Base-by-base conservation (phyloP, 2,888 invertebrate genomes). In the Galerucella calmariensis region DNA sequence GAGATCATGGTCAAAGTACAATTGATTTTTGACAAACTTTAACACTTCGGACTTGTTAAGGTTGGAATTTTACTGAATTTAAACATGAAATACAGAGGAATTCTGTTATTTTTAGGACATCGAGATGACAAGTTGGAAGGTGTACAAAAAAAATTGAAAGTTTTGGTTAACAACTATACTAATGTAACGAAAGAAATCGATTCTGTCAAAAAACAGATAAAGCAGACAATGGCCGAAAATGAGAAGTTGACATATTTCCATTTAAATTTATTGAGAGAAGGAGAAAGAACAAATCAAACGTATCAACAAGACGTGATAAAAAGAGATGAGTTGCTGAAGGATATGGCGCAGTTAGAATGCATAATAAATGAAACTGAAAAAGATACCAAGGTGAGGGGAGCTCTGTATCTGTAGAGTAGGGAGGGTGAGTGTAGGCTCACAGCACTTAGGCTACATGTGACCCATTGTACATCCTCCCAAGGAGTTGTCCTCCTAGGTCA, bases 311-410 rank as follows among this genome's bases (percentile, higher is more conserved):
- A 51, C 2, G 3, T 46, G 2, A 14, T 24, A 6, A 46, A 51
- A 51, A 66, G 27, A 51, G 11, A 24, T 1, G 35, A 61, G 27
- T 14, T 66, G 51, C 11, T 48, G 2, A 51, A 51, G 4, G 51
- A 66, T 9, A 66, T 66, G 48, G 11, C 10, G 41, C 24, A 51
- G 10, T 20, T 51, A 12, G 16, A 46, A 12, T 8, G 4, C 1
- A 66, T 66, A 16, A 66, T 51, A 20, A 20, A 24, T 5, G 51
- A 66, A 66, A 51, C 66, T 8, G 27, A 66, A 51, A 66, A 66
- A 24, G 46, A 66, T 4, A 9, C n/a, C 4, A 48, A 51, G 27
- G 66, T 61, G 27, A 61, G 35, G 35, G 35, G 9, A 9, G 35
- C 5, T 41, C 20, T 20, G 20, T 20, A 20, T 20, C 20, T 20